These are phyloP conservation scores for Acrobasis consociella DNA, from an alignment of 2,888 invertebrate species.

Conservation along the genomic window DNA sequence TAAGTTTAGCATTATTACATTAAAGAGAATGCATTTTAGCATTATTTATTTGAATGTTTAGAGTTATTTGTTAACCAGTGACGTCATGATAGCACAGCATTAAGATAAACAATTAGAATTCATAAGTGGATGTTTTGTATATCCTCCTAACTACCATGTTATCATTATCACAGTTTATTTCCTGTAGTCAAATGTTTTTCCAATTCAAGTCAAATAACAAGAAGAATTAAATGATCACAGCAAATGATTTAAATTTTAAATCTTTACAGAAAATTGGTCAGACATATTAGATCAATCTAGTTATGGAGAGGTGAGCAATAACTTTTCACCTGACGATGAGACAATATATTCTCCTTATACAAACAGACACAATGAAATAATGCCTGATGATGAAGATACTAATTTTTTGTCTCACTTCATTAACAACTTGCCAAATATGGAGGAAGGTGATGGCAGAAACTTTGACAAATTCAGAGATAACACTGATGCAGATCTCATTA, in stretches of 20 bases:
- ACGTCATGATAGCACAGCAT: not conserved
- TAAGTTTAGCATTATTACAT: too few relatives aligned
- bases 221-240: too few relatives aligned
- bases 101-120: not conserved
- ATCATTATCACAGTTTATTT: not conserved
- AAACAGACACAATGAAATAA: constrained; percentile 56
- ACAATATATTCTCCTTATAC: constrained; percentile 64
- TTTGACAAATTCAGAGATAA: constrained; percentile 68
- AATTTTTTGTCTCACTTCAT: constrained; percentile 67
- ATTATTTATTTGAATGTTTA: not conserved
- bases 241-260: not conserved
- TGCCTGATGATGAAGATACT: constrained; percentile 64
- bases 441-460: constrained; percentile 61
- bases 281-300: constrained; percentile 74
- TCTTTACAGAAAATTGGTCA: constrained; percentile 73
- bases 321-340: constrained; percentile 72
- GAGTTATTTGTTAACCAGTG: not conserved
- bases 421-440: constrained; percentile 65
- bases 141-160: not conserved
- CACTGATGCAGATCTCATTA: constrained; percentile 70
- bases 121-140: not conserved
- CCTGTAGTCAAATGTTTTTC: not conserved
- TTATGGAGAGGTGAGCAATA: constrained; percentile 64
- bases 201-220: too few relatives aligned
- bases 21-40: too few relatives aligned